A percentile compares a stretch with the other conserved stretches of the same genome.
phyloP scores from a whole-genome alignment of 2,113 vertebrate species.

The Nesospiza acunhae region DNA sequence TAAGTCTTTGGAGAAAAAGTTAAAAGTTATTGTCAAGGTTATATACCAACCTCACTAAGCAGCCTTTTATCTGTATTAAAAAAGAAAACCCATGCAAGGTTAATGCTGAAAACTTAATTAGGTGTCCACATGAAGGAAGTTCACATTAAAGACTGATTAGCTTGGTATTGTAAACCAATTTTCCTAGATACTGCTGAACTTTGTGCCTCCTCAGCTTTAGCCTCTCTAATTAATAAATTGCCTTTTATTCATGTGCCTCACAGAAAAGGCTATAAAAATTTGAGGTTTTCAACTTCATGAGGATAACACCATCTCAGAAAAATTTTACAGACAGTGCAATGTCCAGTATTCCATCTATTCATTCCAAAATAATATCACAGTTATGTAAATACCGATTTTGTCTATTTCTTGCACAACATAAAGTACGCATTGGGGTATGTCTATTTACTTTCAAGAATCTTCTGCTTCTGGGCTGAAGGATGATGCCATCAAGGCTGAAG shows the following conservation, averaged over 20 bases:
- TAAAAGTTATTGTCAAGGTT: neutral
- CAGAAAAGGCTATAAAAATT: neutral
- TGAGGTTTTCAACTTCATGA: rapidly evolving
- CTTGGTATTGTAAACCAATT: neutral
- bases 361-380: neutral
- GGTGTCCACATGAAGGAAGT: neutral
- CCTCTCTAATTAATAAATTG: neutral
- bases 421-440: neutral
- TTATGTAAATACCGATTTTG: neutral
- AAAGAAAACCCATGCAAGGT: neutral
- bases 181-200: neutral
- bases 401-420: neutral
- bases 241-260: neutral
- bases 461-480: neutral
- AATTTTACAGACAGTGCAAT: rapidly evolving
- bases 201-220: neutral
- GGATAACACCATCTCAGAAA: neutral
- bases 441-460: neutral
- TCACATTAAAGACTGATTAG: neutral
- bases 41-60: neutral
- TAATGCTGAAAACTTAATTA: neutral
- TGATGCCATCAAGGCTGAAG: neutral
- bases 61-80: neutral
- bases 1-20: neutral
- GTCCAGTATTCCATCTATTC: neutral